Conservation (phyloP, 2,888 invertebrate species). For the Hypena proboscidalis region DNA sequence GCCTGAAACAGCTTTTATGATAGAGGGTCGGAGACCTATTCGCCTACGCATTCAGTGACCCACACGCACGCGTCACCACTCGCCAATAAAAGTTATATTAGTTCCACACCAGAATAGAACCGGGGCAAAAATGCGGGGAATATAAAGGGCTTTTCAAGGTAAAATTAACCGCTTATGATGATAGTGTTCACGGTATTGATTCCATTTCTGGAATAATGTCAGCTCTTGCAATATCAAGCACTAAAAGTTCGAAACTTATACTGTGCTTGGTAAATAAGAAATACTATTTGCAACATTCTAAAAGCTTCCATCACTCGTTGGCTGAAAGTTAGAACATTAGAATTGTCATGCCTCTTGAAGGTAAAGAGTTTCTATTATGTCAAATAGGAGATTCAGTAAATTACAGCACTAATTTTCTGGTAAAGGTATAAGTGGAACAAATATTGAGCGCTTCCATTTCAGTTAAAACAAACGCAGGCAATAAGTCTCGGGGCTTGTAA, state of each 20-base stretch:
- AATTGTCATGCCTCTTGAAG: no score
- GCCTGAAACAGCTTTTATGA: constrained; percentile 18
- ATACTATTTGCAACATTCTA: no score
- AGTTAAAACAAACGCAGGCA: constrained; percentile 51
- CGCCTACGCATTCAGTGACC: constrained; percentile 49
- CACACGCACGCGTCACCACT: constrained; percentile 34
- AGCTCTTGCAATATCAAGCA: no score
- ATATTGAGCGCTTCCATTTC: constrained; percentile 15
- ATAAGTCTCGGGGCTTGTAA: constrained; percentile 51
- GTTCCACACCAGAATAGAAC: constrained; percentile 45
- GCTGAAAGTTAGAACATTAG: no score
- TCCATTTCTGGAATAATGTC: no score
- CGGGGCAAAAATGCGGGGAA: constrained; percentile 37
- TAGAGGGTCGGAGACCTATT: constrained; percentile 37
- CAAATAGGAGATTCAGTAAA: constrained; percentile 3
- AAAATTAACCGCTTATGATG: no score
- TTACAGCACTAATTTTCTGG: constrained; percentile 1
- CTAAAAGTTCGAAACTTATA: no score
- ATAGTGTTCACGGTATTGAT: no score
- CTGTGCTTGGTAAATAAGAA: no score
- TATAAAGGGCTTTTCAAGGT: constrained; percentile 26
- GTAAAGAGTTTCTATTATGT: no score
- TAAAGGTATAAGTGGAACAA: not conserved
- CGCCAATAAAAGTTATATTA: constrained; percentile 54
- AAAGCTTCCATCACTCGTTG: no score